Base-by-base conservation (phyloP, 2,113 vertebrate species). In the Bambusicola thoracicus region DNA sequence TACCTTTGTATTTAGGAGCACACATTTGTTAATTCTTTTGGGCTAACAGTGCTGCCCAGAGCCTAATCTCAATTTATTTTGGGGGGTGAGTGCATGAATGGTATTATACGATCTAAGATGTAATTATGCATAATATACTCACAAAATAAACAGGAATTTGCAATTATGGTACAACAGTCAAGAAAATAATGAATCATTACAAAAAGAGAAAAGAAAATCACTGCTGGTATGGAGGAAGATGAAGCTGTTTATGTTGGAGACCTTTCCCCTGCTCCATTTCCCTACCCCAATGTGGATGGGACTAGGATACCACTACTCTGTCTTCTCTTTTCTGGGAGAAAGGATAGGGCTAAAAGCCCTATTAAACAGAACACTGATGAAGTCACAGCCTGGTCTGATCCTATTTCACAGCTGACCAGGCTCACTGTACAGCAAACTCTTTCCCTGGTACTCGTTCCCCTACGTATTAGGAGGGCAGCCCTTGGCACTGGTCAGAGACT, bases 401-500 rank as follows among this genome's bases (percentile, higher is more conserved):
- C 32, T 3, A 1, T 49, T 43, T 65, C 38, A 17, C 18, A 49
- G 3, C 10, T 73, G 19, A 24, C 25, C 1, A 2, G 36, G 4
- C 11, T 53, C 12, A 51, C 19, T 70, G 12, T 38, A 5, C 34
- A 36, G 19, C 13, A n/a, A 66, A 5, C 2, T 67, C 15, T 40
- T 79, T 65, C 29, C 59, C 76, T 36, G 14, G 12, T 13, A 22
- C 9, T 34, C n/a, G 22, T 11, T 3, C 8, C 27, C 4, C 8
- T 75, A 29, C 19, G 30, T 36, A 27, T 0, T 58, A 58, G 56
- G 56, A 34, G 0, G 11, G 6, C 4, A 11, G 69, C 21, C 32
- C 29, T 73, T 0, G 0, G 4, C 15, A 56, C 6, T 25, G 0
- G 16, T 7, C 34, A 77, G 49, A 87, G 16, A 41, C 25, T 14